These are phyloP conservation scores for Antechinus flavipes DNA, from an alignment of 2,113 vertebrate genomes.

Conservation along the genomic window DNA sequence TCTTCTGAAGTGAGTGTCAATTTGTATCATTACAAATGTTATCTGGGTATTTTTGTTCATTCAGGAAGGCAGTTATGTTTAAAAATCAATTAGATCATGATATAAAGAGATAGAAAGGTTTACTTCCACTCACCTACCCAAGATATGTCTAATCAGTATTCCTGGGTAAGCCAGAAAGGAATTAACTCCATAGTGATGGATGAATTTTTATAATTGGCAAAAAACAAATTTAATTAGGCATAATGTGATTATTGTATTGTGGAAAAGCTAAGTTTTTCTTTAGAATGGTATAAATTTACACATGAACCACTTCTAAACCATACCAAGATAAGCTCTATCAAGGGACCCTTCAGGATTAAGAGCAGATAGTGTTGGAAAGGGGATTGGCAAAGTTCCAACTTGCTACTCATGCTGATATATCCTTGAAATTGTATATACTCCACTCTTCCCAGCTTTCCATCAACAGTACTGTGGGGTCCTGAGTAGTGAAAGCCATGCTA, in stretches of 20 bases:
- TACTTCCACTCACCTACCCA: background rate
- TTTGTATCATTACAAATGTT: background rate
- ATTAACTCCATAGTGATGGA: background rate
- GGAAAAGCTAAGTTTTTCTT: background rate
- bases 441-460: background rate
- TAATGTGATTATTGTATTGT: background rate
- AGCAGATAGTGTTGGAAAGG: background rate
- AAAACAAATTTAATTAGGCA: background rate
- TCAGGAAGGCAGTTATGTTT: background rate
- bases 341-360: background rate
- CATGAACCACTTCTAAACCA: background rate
- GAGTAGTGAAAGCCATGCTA: too few species aligned
- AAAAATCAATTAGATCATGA: background rate
- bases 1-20: background rate
- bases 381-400: background rate
- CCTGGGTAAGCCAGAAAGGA: background rate
- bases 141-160: background rate
- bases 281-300: background rate
- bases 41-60: background rate
- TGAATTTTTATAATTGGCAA: background rate
- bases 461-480: background rate
- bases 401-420: background rate
- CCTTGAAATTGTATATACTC: background rate
- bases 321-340: background rate
- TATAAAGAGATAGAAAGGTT: background rate